Evolutionary conservation across 2,888 invertebrate species (phyloP).

Genomic region (Trissolcus brochymenae): DNA sequence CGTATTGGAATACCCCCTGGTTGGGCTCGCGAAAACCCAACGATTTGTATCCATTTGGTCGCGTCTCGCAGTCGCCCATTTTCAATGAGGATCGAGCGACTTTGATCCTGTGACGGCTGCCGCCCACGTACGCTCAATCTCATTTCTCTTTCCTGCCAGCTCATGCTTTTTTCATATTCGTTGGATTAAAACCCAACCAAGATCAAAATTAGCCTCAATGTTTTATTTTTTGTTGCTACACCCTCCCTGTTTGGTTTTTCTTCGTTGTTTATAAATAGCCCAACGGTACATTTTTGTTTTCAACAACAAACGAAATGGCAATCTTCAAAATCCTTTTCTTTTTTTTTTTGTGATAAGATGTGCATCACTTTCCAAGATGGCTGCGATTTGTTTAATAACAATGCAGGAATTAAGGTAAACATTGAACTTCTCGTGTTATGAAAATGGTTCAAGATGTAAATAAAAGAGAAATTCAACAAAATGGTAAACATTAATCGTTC

Average conservation of each 20-base stretch:
- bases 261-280: too few species aligned
- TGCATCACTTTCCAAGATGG: too few species aligned
- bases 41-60: slow-evolving; percentile 73
- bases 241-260: not conserved
- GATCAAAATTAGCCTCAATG: not conserved
- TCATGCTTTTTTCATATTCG: slow-evolving; percentile 37
- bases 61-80: slow-evolving; percentile 70
- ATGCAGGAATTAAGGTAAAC: too few species aligned
- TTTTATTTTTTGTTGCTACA: not conserved
- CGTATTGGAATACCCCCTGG: slow-evolving; percentile 60
- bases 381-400: too few species aligned
- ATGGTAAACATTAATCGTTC: too few species aligned
- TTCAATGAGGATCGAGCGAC: slow-evolving; percentile 66
- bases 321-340: too few species aligned
- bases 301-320: too few species aligned
- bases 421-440: too few species aligned
- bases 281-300: too few species aligned
- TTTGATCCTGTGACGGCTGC: slow-evolving; percentile 38
- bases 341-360: too few species aligned
- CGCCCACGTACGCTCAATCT: slow-evolving; percentile 52
- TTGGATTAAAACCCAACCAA: slow-evolving; percentile 11
- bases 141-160: slow-evolving; percentile 41
- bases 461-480: too few species aligned
- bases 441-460: too few species aligned
- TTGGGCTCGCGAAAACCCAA: slow-evolving; percentile 64